Evolutionary conservation across 1,140 invertebrate species (phyloP).

Genomic region (Drosophila eugracilis): DNA sequence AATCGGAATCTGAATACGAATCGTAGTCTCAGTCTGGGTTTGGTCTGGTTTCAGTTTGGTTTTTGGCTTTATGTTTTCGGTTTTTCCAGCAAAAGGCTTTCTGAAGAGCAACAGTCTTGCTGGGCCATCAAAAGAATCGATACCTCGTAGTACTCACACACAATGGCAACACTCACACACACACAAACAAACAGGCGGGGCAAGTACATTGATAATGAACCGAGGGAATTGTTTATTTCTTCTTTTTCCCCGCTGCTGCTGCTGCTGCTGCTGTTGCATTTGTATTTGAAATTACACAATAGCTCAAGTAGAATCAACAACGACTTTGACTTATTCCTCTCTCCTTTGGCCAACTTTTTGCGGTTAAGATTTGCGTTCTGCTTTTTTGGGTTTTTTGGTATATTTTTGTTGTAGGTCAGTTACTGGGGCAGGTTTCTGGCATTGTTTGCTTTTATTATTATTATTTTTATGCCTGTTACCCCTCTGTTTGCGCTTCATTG

Average conservation of each 20-base stretch:
- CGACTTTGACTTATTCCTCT: slow-evolving; percentile 41
- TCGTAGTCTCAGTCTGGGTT: slow-evolving; percentile 32
- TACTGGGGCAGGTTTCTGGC: slow-evolving; percentile 63
- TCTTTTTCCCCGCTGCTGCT: no score
- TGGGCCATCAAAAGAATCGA: slow-evolving; percentile 62
- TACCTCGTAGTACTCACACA: slow-evolving; percentile 24
- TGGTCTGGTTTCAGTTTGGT: slow-evolving; percentile 27
- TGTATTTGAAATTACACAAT: slow-evolving; percentile 52
- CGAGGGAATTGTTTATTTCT: slow-evolving; percentile 55
- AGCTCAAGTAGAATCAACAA: slow-evolving; percentile 23
- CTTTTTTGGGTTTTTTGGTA: slow-evolving; percentile 19
- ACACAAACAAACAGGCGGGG: slow-evolving; percentile 19
- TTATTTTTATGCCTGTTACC: slow-evolving; percentile 13
- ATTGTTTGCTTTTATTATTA: slow-evolving; percentile 17
- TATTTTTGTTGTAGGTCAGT: slow-evolving; percentile 69
- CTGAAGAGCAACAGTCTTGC: slow-evolving; percentile 43
- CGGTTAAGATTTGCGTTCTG: slow-evolving; percentile 56
- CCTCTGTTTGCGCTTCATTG: slow-evolving; percentile 50
- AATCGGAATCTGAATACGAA: slow-evolving; percentile 17
- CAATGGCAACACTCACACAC: no score
- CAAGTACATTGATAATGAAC: slow-evolving; percentile 72
- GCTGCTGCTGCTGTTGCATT: no score
- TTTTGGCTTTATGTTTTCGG: slow-evolving; percentile 19
- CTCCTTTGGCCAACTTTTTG: slow-evolving; percentile 54
- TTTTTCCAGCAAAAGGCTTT: slow-evolving; percentile 40